phyloP scores from a whole-genome alignment of 2,797 vertebrate species.

The Merluccius polli region DNA sequence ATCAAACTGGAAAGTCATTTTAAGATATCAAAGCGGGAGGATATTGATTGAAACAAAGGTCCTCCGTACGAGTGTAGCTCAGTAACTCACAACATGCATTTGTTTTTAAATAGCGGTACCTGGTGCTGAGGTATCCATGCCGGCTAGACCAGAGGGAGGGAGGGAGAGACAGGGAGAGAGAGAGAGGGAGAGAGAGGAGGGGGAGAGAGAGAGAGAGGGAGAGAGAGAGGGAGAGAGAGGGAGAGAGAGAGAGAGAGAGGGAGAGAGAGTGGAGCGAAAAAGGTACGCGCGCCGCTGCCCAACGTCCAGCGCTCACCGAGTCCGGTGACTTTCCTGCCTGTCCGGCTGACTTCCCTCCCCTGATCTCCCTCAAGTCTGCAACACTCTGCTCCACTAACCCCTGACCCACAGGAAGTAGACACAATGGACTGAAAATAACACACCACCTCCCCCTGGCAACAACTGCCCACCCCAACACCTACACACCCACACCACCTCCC shows the following conservation, averaged over 20 bases:
- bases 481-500: conserved; percentile 26
- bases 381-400: conserved; percentile 89
- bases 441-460: conserved; percentile 70
- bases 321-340: conserved; percentile 74
- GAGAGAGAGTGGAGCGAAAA: conserved; percentile 22
- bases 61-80: neutral
- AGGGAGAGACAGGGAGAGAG: no score
- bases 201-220: conserved; percentile 1
- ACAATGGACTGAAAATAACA: conserved; percentile 96
- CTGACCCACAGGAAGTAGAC: conserved; percentile 95
- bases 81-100: neutral
- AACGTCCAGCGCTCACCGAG: conserved; percentile 61
- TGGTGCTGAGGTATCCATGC: conserved; percentile 46
- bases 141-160: conserved; percentile 10
- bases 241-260: neutral
- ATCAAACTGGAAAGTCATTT: neutral
- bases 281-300: conserved; percentile 52
- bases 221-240: no score
- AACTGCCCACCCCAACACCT: conserved; percentile 61
- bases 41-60: neutral
- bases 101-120: neutral
- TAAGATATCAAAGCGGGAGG: neutral
- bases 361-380: conserved; percentile 70
- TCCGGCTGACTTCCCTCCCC: conserved; percentile 71
- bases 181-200: neutral